Conservation (phyloP, 2,797 vertebrate species). For the Sternotherus odoratus region DNA sequence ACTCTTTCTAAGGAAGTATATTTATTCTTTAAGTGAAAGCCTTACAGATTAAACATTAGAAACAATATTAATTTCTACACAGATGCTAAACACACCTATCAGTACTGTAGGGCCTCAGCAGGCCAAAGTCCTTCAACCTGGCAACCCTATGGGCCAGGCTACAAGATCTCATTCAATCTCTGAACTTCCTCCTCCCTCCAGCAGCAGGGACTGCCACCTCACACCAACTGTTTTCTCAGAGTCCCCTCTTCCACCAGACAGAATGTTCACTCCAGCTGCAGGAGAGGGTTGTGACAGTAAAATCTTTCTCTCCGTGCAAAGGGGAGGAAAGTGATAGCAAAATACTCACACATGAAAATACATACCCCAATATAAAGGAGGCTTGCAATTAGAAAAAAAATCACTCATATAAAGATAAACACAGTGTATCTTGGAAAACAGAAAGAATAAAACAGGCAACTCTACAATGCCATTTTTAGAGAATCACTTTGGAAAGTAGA, state of each 20-base stretch:
- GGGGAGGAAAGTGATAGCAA: neutral
- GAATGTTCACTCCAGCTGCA: neutral
- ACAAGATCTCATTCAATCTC: neutral
- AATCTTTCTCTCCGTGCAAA: neutral
- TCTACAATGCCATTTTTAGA: neutral
- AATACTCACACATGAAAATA: neutral
- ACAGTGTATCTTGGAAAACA: neutral
- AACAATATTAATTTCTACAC: neutral
- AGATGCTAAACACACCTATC: neutral
- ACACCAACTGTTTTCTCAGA: neutral
- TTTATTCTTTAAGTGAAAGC: no score
- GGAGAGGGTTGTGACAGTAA: neutral
- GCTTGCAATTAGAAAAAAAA: neutral
- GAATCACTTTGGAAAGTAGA: slow-evolving; percentile 10
- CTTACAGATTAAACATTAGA: neutral
- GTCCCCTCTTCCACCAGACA: neutral
- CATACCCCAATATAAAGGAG: neutral
- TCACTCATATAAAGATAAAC: neutral
- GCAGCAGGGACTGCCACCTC: neutral
- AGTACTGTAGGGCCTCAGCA: neutral
- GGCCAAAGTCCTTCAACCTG: neutral
- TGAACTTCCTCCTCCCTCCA: neutral
- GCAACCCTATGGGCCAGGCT: neutral
- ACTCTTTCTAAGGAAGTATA: no score
- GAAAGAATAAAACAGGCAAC: neutral